Conservation (phyloP, 2,888 invertebrate genomes). For the Mesochorus sp. region DNA sequence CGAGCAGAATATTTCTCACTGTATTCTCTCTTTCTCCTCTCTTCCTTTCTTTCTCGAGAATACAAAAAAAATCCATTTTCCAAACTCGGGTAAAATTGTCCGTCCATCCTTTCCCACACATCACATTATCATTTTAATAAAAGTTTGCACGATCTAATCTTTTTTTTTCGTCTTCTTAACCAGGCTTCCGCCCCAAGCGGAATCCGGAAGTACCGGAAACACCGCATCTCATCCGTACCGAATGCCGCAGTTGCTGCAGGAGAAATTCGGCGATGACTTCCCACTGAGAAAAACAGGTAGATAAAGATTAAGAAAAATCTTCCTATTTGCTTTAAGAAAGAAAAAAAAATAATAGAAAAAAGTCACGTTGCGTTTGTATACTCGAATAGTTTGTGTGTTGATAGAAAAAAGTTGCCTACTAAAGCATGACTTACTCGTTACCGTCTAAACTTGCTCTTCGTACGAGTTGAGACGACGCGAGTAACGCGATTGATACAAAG, state of each 20-base stretch:
- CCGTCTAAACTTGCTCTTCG: constrained; percentile 38
- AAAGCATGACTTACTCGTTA: constrained; percentile 60
- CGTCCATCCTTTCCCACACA: not conserved
- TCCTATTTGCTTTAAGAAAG: not conserved
- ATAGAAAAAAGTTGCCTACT: constrained; percentile 45
- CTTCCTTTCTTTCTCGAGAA: not conserved
- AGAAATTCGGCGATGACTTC: constrained; percentile 90
- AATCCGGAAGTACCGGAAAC: constrained; percentile 80
- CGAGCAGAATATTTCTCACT: constrained; percentile 46
- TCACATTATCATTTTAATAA: not conserved
- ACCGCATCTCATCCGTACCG: constrained; percentile 88
- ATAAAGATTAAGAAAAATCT: constrained; percentile 65
- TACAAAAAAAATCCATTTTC: constrained; percentile 18
- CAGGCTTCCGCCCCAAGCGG: constrained; percentile 80
- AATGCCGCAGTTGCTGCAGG: constrained; percentile 85
- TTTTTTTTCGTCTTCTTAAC: constrained; percentile 46
- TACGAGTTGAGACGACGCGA: constrained; percentile 42
- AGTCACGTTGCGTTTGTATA: constrained; percentile 36
- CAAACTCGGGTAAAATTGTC: constrained; percentile 12
- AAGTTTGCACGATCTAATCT: not conserved
- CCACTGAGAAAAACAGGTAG: constrained; percentile 97
- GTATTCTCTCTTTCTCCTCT: constrained; percentile 30
- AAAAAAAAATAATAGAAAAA: too few relatives aligned
- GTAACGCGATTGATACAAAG: constrained; percentile 50
- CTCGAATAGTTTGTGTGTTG: constrained; percentile 44